These are phyloP conservation scores for Eurystomus gularis DNA, from an alignment of 2,113 vertebrate genomes.

Conservation along the genomic window DNA sequence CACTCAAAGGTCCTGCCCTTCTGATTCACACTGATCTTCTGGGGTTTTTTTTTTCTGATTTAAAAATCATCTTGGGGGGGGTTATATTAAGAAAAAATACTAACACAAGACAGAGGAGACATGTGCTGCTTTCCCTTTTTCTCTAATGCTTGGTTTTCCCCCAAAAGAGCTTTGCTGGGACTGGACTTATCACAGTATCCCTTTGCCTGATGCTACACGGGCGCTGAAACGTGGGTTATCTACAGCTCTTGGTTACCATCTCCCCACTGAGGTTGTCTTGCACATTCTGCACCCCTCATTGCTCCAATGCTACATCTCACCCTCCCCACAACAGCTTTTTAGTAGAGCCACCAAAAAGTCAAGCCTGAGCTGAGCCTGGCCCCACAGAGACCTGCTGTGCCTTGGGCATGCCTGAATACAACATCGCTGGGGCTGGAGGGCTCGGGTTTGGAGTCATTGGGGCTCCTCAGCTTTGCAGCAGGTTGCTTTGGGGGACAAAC, in stretches of 20 bases:
- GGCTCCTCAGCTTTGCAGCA: not conserved
- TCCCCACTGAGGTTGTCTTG: not conserved
- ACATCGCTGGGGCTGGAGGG: no score
- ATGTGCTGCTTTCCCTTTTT: not conserved
- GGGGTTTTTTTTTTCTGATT: not conserved
- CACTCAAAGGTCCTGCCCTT: fast-evolving
- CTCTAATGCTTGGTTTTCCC: not conserved
- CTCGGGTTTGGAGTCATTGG: fast-evolving
- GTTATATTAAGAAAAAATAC: not conserved
- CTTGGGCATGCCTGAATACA: no score
- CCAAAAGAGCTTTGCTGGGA: not conserved
- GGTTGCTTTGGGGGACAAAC: not conserved
- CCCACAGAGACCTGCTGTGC: fast-evolving
- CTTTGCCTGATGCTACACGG: not conserved
- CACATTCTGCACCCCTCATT: fast-evolving
- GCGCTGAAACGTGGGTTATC: not conserved
- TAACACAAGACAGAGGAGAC: not conserved
- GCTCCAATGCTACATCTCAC: not conserved
- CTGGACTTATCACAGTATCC: fast-evolving
- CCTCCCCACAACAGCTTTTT: not conserved
- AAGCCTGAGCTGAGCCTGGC: not conserved
- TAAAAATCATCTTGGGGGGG: not conserved
- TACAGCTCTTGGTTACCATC: not conserved
- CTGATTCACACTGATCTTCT: not conserved
- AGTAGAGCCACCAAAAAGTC: not conserved